These are phyloP conservation scores for Erythrolamprus reginae DNA, from an alignment of 2,113 vertebrate species.

Conservation along the genomic window DNA sequence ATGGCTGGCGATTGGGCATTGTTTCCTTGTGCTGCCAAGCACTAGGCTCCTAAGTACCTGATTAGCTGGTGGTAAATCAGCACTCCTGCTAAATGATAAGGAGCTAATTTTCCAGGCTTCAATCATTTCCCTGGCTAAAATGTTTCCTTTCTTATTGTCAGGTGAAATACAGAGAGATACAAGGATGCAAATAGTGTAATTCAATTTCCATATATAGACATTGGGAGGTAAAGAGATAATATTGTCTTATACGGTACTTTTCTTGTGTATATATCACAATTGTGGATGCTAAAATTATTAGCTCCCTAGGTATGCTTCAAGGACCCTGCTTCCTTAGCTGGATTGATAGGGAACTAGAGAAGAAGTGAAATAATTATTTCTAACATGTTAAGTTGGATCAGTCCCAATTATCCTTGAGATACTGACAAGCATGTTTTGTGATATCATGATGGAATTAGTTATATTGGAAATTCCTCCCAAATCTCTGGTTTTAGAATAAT, in stretches of 20 bases:
- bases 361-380: not conserved
- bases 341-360: not conserved
- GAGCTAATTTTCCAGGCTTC: too few species aligned
- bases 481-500: not conserved
- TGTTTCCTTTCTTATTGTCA: not conserved
- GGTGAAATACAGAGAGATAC: not conserved
- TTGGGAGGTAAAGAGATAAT: not conserved
- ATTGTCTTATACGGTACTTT: not conserved
- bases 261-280: not conserved
- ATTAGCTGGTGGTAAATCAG: too few species aligned
- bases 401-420: not conserved
- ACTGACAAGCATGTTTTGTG: not conserved
- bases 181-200: not conserved
- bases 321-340: not conserved
- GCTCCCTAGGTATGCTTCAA: not conserved
- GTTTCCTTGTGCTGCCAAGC: too few species aligned
- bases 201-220: not conserved
- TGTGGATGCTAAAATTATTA: not conserved
- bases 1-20: too few species aligned
- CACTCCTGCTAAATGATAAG: too few species aligned
- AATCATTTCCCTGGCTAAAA: too few species aligned
- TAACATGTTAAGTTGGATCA: not conserved
- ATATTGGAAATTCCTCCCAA: not conserved
- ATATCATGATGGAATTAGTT: not conserved
- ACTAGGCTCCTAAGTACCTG: too few species aligned